Evolutionary conservation across 1,140 invertebrate species (phyloP).

Genomic region (Sarcophaga bullata): DNA sequence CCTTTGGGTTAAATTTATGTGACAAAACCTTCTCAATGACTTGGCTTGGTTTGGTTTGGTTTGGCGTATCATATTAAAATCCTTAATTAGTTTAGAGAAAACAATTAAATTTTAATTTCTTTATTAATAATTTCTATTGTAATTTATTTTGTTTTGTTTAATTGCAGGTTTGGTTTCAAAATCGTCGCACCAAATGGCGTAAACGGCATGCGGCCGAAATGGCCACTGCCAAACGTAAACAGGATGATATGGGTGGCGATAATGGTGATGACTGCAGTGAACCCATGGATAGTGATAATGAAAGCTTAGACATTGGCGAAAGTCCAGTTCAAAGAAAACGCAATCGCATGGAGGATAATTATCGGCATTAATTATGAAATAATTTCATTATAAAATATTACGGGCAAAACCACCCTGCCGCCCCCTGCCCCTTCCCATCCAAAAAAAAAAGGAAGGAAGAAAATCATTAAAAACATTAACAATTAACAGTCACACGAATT

Average conservation of each 20-base stretch:
- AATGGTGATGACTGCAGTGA: slow-evolving; percentile 78
- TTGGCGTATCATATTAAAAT: slow-evolving; percentile 46
- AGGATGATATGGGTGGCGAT: slow-evolving; percentile 85
- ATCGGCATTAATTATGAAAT: slow-evolving; percentile 45
- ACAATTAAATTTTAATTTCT: slow-evolving; percentile 43
- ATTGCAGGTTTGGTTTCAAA: slow-evolving; percentile 99
- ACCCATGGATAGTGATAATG: slow-evolving; percentile 67
- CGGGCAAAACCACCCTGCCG: no score
- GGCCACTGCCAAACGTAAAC: slow-evolving; percentile 96
- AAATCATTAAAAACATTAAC: not conserved
- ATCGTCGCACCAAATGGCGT: slow-evolving; percentile 98
- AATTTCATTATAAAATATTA: no score
- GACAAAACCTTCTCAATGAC: not conserved
- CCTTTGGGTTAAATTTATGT: not conserved
- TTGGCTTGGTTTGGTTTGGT: slow-evolving; percentile 11
- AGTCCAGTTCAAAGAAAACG: slow-evolving; percentile 60
- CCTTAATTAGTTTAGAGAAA: slow-evolving; percentile 48
- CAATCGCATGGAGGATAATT: slow-evolving; percentile 54
- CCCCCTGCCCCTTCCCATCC: not conserved
- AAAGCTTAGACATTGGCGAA: slow-evolving; percentile 65
- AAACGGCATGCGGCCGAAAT: slow-evolving; percentile 99
- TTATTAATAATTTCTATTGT: not conserved
- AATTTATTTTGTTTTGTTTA: slow-evolving; percentile 50
- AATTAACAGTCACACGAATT: slow-evolving; percentile 29
- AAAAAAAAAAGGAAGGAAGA: not conserved